Conservation (phyloP, 2,113 vertebrate species). For the Corythornis cristatus region DNA sequence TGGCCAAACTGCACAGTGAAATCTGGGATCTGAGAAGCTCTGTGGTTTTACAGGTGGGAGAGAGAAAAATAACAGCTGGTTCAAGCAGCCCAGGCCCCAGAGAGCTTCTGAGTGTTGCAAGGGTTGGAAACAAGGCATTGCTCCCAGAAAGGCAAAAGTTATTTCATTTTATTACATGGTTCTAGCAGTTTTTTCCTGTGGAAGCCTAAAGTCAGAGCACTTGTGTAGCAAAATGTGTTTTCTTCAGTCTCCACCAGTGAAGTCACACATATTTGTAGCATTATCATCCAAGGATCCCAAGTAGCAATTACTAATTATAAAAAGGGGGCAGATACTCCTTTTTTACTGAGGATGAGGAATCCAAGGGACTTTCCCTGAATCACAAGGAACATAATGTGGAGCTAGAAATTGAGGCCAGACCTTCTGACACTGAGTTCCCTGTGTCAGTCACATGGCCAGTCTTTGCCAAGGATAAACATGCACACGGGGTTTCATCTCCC, state of each 20-base stretch:
- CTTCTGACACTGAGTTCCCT: neutral
- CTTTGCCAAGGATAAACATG: neutral
- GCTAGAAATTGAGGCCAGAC: slow-evolving; percentile 25
- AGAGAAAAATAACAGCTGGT: neutral
- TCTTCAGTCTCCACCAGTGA: slow-evolving; percentile 10
- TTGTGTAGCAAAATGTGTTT: neutral
- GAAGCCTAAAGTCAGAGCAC: neutral
- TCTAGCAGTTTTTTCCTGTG: neutral
- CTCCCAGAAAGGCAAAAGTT: neutral
- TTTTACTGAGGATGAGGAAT: slow-evolving; percentile 8
- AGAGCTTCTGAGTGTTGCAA: neutral
- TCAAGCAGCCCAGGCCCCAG: neutral
- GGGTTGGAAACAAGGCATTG: neutral
- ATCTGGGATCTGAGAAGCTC: neutral
- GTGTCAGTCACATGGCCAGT: neutral
- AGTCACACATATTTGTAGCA: slow-evolving; percentile 8
- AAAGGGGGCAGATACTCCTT: neutral
- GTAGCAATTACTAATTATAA: neutral
- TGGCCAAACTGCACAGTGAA: neutral
- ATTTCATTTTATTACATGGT: neutral
- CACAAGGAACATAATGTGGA: neutral
- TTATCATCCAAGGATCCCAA: slow-evolving; percentile 5
- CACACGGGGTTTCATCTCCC: neutral
- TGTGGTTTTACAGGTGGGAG: neutral
- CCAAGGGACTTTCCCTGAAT: slow-evolving; percentile 25